Percentiles rank a stretch among this genome's conserved stretches.
Evolutionary conservation across 2,888 invertebrate genomes (phyloP).

Genomic region (Nineta flava): DNA sequence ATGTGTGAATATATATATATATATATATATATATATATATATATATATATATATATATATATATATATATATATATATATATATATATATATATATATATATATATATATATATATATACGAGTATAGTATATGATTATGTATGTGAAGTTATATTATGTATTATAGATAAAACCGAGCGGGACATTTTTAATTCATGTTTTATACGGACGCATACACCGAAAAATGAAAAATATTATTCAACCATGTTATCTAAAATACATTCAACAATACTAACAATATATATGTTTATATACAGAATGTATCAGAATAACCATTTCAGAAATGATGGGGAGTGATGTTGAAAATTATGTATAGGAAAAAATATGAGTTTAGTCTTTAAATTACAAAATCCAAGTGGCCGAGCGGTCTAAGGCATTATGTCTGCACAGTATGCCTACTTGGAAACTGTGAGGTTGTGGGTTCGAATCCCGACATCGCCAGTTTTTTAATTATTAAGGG

Average conservation of each 20-base stretch:
- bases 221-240: conserved; percentile 18
- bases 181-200: conserved; percentile 20
- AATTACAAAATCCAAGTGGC: too few relatives aligned
- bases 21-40: not conserved
- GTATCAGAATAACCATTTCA: too few relatives aligned
- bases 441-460: too few relatives aligned
- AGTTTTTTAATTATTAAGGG: too few relatives aligned
- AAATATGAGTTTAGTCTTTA: too few relatives aligned
- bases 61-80: not conserved
- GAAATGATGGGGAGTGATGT: too few relatives aligned
- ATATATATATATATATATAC: not conserved
- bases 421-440: too few relatives aligned
- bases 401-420: too few relatives aligned
- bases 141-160: not conserved
- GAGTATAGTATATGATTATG: not conserved
- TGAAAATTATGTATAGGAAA: too few relatives aligned
- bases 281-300: too few relatives aligned
- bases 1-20: not conserved
- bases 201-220: conserved; percentile 18
- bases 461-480: too few relatives aligned
- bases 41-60: not conserved
- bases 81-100: not conserved
- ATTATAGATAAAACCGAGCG: conserved; percentile 10
- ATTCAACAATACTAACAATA: too few relatives aligned
- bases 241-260: conserved; percentile 6